Conservation (phyloP, 2,113 vertebrate species). For the Phylloscopus whistleri region DNA sequence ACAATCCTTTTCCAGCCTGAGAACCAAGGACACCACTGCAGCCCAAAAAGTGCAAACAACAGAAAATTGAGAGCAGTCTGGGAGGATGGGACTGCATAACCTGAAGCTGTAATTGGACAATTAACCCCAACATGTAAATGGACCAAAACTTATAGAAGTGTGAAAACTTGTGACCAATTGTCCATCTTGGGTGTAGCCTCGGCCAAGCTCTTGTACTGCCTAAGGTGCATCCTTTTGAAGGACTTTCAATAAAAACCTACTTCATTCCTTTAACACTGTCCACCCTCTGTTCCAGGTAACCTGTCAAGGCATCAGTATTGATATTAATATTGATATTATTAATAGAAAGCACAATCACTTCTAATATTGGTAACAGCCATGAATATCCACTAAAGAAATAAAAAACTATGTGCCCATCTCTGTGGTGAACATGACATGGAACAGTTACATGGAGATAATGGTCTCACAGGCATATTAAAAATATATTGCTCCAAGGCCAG, state of each 20-base stretch:
- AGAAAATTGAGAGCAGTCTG: no score
- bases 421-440: neutral
- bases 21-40: no score
- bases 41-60: no score
- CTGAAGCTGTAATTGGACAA: neutral
- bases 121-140: neutral
- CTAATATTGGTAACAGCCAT: neutral
- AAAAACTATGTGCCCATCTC: neutral
- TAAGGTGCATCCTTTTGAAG: neutral
- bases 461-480: neutral
- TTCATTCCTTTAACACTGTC: neutral
- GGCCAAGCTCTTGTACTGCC: neutral
- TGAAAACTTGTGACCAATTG: rapidly evolving
- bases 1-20: no score
- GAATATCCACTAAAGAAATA: neutral
- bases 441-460: neutral
- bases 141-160: neutral
- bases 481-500: neutral
- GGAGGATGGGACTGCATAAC: no score
- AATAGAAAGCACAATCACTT: neutral
- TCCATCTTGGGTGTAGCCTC: neutral
- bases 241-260: neutral
- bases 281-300: neutral
- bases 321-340: neutral
- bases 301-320: neutral